Evolutionary conservation across 2,888 invertebrate genomes (phyloP).

Genomic region (Agonum fuliginosum): DNA sequence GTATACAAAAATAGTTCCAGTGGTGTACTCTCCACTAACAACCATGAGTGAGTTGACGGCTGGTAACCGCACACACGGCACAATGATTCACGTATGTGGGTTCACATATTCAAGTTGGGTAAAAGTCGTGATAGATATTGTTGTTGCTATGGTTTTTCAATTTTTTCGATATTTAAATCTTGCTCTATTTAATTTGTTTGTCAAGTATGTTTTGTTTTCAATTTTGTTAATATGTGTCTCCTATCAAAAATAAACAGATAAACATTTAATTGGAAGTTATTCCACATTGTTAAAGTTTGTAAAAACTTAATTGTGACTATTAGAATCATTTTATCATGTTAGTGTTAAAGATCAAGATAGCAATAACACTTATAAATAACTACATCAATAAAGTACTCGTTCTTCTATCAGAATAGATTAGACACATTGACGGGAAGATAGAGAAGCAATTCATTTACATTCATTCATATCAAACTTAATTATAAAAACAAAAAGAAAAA

Average conservation of each 20-base stretch:
- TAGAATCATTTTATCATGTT: conserved; percentile 30
- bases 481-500: too few species aligned
- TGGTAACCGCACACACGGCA: too few species aligned
- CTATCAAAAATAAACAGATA: conserved; percentile 31
- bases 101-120: too few species aligned
- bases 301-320: conserved; percentile 33
- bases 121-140: too few species aligned
- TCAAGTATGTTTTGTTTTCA: not conserved
- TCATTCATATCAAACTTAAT: not conserved
- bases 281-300: conserved; percentile 13
- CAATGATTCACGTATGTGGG: too few species aligned
- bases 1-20: too few species aligned
- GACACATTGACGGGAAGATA: conserved; percentile 1
- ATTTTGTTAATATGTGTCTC: not conserved
- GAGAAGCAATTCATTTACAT: not conserved
- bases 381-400: conserved; percentile 28
- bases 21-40: too few species aligned
- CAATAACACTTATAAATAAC: conserved; percentile 28
- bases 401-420: conserved; percentile 9
- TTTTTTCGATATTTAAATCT: too few species aligned
- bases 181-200: too few species aligned
- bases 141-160: too few species aligned
- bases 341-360: conserved; percentile 31
- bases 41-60: too few species aligned
- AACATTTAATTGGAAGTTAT: conserved; percentile 21